A percentile compares a stretch with the other conserved stretches of the same genome.
Evolutionary conservation across 2,113 vertebrate species (phyloP).

Genomic region (Trematomus loennbergii): DNA sequence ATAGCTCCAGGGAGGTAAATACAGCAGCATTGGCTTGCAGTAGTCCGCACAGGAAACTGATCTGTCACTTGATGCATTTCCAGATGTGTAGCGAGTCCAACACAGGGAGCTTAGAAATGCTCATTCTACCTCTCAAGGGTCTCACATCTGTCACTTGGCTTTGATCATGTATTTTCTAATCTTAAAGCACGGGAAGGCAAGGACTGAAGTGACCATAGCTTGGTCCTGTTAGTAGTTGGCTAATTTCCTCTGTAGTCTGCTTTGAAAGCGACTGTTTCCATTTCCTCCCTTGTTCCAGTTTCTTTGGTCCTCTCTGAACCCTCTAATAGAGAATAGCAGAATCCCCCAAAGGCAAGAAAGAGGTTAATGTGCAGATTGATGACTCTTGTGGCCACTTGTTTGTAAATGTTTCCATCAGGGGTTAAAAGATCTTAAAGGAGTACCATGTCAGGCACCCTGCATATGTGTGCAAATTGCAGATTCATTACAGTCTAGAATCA

Average conservation of each 20-base stretch:
- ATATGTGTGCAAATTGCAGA: conserved; percentile 83
- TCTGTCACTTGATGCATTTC: conserved; percentile 57
- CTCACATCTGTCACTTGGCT: conserved; percentile 36
- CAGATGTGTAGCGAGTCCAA: conserved; percentile 51
- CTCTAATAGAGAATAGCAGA: conserved; percentile 72
- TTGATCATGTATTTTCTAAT: conserved; percentile 43
- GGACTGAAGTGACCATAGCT: conserved; percentile 52
- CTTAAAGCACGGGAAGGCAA: conserved; percentile 25
- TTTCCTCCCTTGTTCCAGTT: conserved; percentile 57
- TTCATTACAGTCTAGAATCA: conserved; percentile 79
- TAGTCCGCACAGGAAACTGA: conserved; percentile 48
- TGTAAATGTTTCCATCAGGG: conserved; percentile 85
- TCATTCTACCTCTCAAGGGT: conserved; percentile 17
- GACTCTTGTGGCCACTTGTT: conserved; percentile 81
- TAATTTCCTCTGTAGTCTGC: conserved; percentile 53
- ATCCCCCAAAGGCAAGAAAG: conserved; percentile 68
- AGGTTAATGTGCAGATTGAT: conserved; percentile 79
- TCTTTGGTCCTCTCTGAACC: conserved; percentile 66
- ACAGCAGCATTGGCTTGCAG: conserved; percentile 35
- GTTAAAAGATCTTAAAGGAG: conserved; percentile 74
- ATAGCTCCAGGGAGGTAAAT: conserved; percentile 55
- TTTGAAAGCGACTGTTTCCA: conserved; percentile 61
- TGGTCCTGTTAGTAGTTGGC: conserved; percentile 44
- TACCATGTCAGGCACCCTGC: conserved; percentile 68
- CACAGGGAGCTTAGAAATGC: conserved; percentile 19